These are phyloP conservation scores for Enteromius paludinosus DNA, from an alignment of 2,797 vertebrate genomes.

Conservation along the genomic window DNA sequence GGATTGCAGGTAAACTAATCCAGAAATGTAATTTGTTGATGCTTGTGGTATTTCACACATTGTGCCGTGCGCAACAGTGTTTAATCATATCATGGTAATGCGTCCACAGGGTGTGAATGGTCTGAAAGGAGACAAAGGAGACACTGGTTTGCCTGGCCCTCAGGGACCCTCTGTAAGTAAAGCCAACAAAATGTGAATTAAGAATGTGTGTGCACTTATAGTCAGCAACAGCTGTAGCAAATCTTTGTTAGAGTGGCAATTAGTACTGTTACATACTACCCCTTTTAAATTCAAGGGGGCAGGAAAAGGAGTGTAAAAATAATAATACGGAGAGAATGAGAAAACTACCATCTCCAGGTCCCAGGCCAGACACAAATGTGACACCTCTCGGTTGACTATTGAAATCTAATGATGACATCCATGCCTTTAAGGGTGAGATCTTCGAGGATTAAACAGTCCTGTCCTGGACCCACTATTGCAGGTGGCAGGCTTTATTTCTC, in stretches of 20 bases:
- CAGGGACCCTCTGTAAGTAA: slow-evolving; percentile 93
- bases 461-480: too few relatives aligned
- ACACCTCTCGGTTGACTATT: not conserved
- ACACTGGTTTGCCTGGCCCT: slow-evolving; percentile 87
- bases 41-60: not conserved
- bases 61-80: not conserved
- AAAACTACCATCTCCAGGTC: not conserved
- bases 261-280: not conserved
- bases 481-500: not conserved
- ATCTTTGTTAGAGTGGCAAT: not conserved
- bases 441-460: too few relatives aligned
- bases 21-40: not conserved
- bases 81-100: slow-evolving; percentile 49
- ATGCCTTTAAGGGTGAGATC: too few relatives aligned
- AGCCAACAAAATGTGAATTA: slow-evolving; percentile 10
- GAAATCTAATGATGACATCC: too few relatives aligned
- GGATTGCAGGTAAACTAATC: slow-evolving; percentile 87
- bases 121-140: slow-evolving; percentile 93
- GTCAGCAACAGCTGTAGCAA: not conserved
- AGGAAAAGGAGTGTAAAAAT: not conserved
- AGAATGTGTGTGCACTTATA: not conserved
- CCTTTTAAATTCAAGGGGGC: not conserved
- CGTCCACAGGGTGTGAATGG: slow-evolving; percentile 88
- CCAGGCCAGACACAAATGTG: not conserved
- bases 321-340: not conserved